Evolutionary conservation across 2,888 invertebrate genomes (phyloP), one percentile per base, ranked within the genome.

Genomic region (Heliothis peltigera): DNA sequence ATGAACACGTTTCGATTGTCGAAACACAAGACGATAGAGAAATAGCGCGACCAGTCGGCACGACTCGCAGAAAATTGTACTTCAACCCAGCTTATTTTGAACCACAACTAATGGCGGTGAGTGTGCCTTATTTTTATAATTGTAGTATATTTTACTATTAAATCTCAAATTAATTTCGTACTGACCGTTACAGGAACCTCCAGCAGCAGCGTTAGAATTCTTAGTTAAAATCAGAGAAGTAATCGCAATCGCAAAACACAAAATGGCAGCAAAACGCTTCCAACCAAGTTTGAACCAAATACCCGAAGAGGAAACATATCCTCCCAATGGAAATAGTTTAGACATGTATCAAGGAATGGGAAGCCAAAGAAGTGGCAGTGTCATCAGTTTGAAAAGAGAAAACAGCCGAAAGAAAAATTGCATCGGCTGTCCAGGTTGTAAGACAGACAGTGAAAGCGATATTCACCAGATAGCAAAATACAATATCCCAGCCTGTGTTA

Each of bases 1-100:
- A 97, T 83, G 98, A 98, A 88, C 97, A 98, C 86, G 98, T 98
- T 8, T 97, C 98, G 1, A 98, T 98, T 63, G 96, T 98, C 8
- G 98, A 98, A 91, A 98, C 98, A 5, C 95, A 97, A 71, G 97
- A 97, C 70, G 97, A 97, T 54, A 93, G 96, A 65, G 95, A 96
- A 75, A 97, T 97, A 76, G 93, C 97, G 10, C 94, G 96, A 79
- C 96, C 96, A 12, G 96, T 96, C 69, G 97, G 97, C 12, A 96
- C 96, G 25, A 96, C 97, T 0, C 95, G 98, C 58, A 96, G 97
- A 75, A 98, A 98, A 85, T 94, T 98, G 2, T 98, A 98, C 87
- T 98, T 98, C 84, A 98, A 98, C 89, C 98, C 98, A 0, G 98
- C 98, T 7, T 98, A 98, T 87, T 98, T 98, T 84, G 98, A 98